Percentiles rank a stretch among this genome's conserved stretches.
Evolutionary conservation across 1,140 invertebrate species (phyloP).

Genomic region (Drosophila subpulchrella): DNA sequence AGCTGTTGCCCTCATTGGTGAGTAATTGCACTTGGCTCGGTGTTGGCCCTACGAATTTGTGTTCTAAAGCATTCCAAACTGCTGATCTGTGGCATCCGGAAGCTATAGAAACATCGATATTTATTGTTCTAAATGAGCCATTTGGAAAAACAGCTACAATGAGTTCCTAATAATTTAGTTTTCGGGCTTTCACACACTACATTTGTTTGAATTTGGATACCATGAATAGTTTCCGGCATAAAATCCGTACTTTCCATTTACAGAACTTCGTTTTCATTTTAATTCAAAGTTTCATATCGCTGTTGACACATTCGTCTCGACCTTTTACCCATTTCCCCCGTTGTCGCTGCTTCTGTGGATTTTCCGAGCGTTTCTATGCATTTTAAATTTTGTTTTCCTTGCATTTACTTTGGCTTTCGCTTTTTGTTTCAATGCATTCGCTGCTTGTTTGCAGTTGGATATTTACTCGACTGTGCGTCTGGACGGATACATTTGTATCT

Average conservation of each 20-base stretch:
- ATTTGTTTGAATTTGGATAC: not conserved
- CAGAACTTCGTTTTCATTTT: conserved; percentile 28
- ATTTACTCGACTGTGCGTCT: conserved; percentile 46
- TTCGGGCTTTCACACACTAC: not conserved
- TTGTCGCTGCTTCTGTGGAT: conserved; percentile 1
- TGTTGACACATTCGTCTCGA: conserved; percentile 52
- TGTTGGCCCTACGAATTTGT: conserved; percentile 14
- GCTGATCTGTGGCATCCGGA: conserved; percentile 13
- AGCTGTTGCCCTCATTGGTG: conserved; percentile 69
- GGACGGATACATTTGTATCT: conserved; percentile 33
- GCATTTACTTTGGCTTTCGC: conserved; percentile 44
- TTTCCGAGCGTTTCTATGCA: conserved; percentile 43
- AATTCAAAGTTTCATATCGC: conserved; percentile 19
- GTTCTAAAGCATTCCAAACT: conserved; percentile 18
- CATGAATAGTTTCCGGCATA: not conserved
- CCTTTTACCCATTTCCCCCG: conserved; percentile 23
- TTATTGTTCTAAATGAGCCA: too few species aligned
- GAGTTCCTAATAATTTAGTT: not conserved
- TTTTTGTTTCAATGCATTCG: conserved; percentile 46
- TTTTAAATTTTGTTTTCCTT: conserved; percentile 64
- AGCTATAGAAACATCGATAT: not conserved
- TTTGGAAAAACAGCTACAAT: not conserved
- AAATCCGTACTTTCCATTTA: conserved; percentile 16
- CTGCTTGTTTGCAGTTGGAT: conserved; percentile 45
- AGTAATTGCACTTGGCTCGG: conserved; percentile 55